These are phyloP conservation scores for Tupaia chinensis DNA, from an alignment of 2,113 vertebrate species.

Conservation along the genomic window DNA sequence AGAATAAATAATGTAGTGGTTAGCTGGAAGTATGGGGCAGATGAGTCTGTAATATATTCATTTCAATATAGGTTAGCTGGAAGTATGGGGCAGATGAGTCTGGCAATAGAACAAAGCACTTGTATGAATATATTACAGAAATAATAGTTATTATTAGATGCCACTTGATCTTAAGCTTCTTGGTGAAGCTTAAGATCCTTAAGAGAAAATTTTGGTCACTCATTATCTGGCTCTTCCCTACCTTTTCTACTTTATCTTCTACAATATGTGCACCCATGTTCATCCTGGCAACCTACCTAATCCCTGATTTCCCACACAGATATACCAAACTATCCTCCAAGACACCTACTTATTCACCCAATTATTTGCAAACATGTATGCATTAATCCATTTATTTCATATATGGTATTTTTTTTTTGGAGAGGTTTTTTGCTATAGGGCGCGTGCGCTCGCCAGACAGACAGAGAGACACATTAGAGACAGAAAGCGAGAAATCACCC, in stretches of 20 bases:
- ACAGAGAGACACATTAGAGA: no score
- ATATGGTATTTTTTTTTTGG: not conserved
- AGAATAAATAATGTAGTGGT: not conserved
- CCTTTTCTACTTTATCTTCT: not conserved
- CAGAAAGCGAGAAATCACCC: no score
- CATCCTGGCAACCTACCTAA: not conserved
- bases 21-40: not conserved
- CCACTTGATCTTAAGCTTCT: not conserved
- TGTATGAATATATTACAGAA: not conserved
- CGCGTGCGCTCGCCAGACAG: no score
- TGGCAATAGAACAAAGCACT: not conserved
- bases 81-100: not conserved
- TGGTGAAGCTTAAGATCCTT: not conserved
- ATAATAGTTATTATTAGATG: not conserved
- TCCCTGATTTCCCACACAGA: not conserved
- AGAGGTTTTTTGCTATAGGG: no score
- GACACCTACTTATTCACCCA: not conserved
- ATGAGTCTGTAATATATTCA: no score
- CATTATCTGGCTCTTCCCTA: not conserved
- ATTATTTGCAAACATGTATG: not conserved
- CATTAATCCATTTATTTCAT: not conserved
- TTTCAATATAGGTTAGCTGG: no score
- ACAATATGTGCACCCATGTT: fast-evolving
- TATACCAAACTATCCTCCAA: not conserved
- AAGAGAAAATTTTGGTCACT: not conserved